These are phyloP conservation scores for Otis tarda DNA, from an alignment of 2,113 vertebrate species.

Conservation along the genomic window DNA sequence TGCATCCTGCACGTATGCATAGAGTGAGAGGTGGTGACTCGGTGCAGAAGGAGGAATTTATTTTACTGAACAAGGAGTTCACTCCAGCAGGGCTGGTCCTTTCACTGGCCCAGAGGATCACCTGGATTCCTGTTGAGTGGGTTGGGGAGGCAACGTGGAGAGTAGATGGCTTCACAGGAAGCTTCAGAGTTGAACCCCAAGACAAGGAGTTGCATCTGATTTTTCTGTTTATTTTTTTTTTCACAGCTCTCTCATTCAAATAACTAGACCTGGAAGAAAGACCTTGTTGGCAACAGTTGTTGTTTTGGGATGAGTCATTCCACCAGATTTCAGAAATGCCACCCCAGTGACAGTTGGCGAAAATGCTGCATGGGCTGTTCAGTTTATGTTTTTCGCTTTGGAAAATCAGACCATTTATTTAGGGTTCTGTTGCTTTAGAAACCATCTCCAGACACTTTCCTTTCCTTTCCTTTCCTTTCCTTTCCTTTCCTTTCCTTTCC, in stretches of 20 bases:
- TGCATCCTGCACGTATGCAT: background rate
- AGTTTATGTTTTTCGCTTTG: slow-evolving; percentile 54
- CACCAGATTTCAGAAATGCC: slow-evolving; percentile 61
- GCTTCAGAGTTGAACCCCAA: background rate
- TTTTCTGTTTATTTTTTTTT: slow-evolving; percentile 40
- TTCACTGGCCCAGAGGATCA: background rate
- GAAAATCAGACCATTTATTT: slow-evolving; percentile 63
- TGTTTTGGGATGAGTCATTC: slow-evolving; percentile 62
- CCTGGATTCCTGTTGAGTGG: background rate
- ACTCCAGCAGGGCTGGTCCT: background rate
- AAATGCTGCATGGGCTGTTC: slow-evolving; percentile 60
- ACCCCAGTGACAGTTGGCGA: slow-evolving; percentile 58
- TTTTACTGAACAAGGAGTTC: background rate
- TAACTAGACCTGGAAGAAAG: slow-evolving; percentile 55
- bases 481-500: background rate
- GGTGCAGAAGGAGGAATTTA: background rate
- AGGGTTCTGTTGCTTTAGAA: slow-evolving; percentile 59
- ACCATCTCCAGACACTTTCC: background rate
- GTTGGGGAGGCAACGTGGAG: background rate
- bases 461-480: accelerated
- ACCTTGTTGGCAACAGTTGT: slow-evolving; percentile 57
- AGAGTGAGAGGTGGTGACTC: background rate
- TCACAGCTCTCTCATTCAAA: background rate
- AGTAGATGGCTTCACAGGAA: background rate
- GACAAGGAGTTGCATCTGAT: background rate